A percentile compares a stretch with the other conserved stretches of the same genome.
Evolutionary conservation across 2,113 vertebrate species (phyloP).

Genomic region (Tychaedon coryphoeus): DNA sequence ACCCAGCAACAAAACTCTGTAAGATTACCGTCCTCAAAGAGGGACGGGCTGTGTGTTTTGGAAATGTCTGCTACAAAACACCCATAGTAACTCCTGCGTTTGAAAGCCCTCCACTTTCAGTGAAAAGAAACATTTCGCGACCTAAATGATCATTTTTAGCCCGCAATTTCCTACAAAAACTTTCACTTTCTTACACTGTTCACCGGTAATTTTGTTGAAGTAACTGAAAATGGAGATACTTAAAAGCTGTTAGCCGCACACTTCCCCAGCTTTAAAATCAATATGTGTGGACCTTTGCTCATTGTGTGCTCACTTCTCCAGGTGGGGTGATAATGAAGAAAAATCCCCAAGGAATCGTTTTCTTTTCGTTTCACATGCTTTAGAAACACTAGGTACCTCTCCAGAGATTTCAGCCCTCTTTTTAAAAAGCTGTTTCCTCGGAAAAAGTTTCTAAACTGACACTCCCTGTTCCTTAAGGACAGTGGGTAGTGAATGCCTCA

Average conservation of each 20-base stretch:
- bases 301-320: conserved; percentile 18
- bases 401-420: conserved; percentile 30
- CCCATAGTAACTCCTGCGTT: background rate
- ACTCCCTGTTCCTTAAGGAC: background rate
- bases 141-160: conserved; percentile 40
- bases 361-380: conserved; percentile 38
- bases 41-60: conserved; percentile 5
- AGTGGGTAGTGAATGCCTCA: fast-evolving
- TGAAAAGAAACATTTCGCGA: conserved; percentile 50
- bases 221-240: conserved; percentile 68
- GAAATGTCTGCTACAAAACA: background rate
- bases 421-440: background rate
- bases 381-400: conserved; percentile 21
- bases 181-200: conserved; percentile 49
- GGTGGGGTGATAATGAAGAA: conserved; percentile 54
- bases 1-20: background rate
- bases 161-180: conserved; percentile 59
- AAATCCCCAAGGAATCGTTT: conserved; percentile 55
- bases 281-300: conserved; percentile 14
- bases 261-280: conserved; percentile 55
- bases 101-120: conserved; percentile 37
- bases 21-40: background rate
- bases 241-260: conserved; percentile 57
- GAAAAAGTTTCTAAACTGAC: background rate
- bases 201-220: conserved; percentile 66